Base-by-base conservation (phyloP, 2,797 vertebrate genomes). In the Catharus ustulatus region DNA sequence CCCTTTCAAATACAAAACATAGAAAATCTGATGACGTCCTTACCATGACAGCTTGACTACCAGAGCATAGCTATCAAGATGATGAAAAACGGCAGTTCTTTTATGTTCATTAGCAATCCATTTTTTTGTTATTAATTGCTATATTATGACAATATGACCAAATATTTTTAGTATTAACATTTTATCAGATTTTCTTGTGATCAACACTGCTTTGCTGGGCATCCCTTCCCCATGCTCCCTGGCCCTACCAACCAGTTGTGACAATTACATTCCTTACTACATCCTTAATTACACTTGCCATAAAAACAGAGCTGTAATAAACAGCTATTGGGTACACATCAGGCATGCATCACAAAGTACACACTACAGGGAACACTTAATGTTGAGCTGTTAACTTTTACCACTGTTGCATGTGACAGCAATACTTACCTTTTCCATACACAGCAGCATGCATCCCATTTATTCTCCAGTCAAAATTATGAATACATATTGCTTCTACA, bases 401-500 rank as follows among this genome's bases (percentile, higher is more conserved):
- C 36, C 8, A 49, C 11, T 45, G n/a, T 42, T 34, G 3, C 11
- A 48, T 10, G 12, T 32, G n/a, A 61, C 63, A 93, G 83, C 61
- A 77, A 51, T n/a, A 64, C 43, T 87, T 98, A 99, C 99, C 99
- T 99, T 99, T 99, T 93, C 99, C 99, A 96, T 99, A 99, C 48
- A 99, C 98, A 78, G 99, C 98, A 42, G 99, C 99, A 62, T 99
- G 98, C 94, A 99, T 98, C 63, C 99, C 99, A 48, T 99, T 99
- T 90, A 99, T 98, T 93, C 99, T 98, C 99, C 99, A 99, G 96
- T 99, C 99, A 96, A 99, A 99, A 96, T 99, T 99, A 96, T 99
- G 99, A 67, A 98, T 99, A 94, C 99, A 99, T 96, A 99, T 99
- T 81, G 99, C 99, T 97, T 99, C 98, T 79, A 99, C 98, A 97